These are phyloP conservation scores for Varanus salvator DNA, from an alignment of 2,113 vertebrate species.

Conservation along the genomic window DNA sequence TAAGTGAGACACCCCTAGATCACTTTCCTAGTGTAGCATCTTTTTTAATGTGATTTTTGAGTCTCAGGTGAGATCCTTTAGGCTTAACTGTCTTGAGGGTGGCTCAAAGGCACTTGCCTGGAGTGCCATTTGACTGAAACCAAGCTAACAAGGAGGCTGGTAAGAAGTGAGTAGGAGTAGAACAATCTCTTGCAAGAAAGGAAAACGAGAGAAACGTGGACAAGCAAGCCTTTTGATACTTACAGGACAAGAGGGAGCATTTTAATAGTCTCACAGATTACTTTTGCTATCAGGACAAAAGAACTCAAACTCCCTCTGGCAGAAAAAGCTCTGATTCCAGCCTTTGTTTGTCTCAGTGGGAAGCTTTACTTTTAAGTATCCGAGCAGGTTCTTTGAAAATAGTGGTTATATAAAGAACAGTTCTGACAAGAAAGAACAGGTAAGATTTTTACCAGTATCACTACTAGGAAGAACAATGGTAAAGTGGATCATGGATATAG, in stretches of 20 bases:
- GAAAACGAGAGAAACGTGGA: neutral
- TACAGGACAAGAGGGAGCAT: slow-evolving; percentile 3
- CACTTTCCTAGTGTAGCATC: neutral
- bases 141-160: neutral
- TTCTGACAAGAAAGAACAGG: neutral
- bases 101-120: neutral
- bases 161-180: neutral
- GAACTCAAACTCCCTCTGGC: neutral
- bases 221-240: slow-evolving; percentile 23
- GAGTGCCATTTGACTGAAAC: neutral
- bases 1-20: neutral
- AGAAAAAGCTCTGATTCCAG: slow-evolving; percentile 13
- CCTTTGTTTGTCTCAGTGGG: slow-evolving; percentile 10
- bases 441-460: neutral
- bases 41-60: neutral
- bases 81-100: slow-evolving; percentile 8
- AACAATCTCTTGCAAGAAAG: too few relatives aligned
- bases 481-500: neutral
- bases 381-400: slow-evolving; percentile 6
- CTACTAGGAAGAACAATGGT: neutral
- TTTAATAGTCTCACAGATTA: slow-evolving; percentile 1
- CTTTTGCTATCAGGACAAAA: neutral
- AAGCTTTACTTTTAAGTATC: slow-evolving; percentile 24
- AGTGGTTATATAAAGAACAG: neutral
- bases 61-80: neutral